These are phyloP conservation scores for Glaucopsyche alexis DNA, from an alignment of 2,888 invertebrate species.

Conservation along the genomic window DNA sequence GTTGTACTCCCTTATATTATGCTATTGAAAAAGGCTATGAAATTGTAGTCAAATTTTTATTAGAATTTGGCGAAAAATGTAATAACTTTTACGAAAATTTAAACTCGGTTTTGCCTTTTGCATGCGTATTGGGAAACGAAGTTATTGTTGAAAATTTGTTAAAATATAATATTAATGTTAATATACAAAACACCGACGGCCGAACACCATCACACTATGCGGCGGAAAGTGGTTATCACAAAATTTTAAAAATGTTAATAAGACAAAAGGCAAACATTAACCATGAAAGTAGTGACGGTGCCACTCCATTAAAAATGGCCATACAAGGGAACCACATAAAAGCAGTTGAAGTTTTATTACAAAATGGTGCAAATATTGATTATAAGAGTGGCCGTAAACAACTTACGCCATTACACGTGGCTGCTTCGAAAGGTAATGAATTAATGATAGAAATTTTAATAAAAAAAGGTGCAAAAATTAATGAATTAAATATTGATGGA, in stretches of 20 bases:
- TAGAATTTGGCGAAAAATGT: background rate
- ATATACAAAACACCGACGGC: background rate
- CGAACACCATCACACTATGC: slow-evolving; percentile 4
- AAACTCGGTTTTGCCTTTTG: background rate
- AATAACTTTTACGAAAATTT: background rate
- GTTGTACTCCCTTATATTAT: slow-evolving; percentile 19
- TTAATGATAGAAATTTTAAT: background rate
- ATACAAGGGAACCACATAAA: slow-evolving; percentile 15
- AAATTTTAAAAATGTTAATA: slow-evolving; percentile 1
- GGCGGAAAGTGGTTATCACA: background rate
- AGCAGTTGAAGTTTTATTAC: background rate
- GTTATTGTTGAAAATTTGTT: slow-evolving; percentile 1
- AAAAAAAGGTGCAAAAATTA: slow-evolving; percentile 4
- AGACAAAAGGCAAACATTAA: background rate
- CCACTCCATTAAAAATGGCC: slow-evolving; percentile 5
- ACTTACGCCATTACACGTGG: slow-evolving; percentile 8
- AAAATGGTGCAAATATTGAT: slow-evolving; percentile 16
- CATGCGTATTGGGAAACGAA: background rate
- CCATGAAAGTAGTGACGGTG: background rate
- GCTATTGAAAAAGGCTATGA: slow-evolving; percentile 4
- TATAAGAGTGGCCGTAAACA: background rate
- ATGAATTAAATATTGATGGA: slow-evolving; percentile 5
- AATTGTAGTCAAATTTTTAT: background rate
- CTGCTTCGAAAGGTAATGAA: slow-evolving; percentile 9
- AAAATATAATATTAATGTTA: slow-evolving; percentile 3